phyloP scores from a whole-genome alignment of 1,140 invertebrate species.

The Chironomus striatipennis region DNA sequence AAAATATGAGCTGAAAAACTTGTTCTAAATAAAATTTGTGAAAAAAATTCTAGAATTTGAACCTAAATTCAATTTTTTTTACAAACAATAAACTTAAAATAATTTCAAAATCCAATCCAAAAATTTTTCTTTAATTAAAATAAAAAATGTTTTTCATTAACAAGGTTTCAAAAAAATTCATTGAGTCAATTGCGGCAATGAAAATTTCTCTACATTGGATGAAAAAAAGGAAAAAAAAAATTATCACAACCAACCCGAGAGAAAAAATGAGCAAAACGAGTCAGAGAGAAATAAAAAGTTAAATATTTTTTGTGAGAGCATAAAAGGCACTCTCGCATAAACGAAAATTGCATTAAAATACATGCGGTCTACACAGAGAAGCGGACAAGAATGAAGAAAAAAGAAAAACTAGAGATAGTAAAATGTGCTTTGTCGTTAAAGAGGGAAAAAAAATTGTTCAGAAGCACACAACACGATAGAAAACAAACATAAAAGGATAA shows the following conservation, averaged over 20 bases:
- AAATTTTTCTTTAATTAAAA: background rate
- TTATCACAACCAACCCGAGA: background rate
- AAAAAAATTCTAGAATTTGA: too few species aligned
- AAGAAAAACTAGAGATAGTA: slow-evolving; percentile 18
- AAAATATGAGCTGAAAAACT: too few species aligned
- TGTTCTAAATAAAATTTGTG: too few species aligned
- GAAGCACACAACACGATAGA: slow-evolving; percentile 15
- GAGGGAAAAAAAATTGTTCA: background rate
- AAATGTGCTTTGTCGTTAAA: background rate
- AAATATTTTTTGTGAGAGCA: background rate
- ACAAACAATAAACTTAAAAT: background rate
- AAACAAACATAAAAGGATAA: slow-evolving; percentile 22
- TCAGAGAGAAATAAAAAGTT: background rate
- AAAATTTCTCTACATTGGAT: background rate
- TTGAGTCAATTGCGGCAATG: background rate
- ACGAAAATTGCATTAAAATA: slow-evolving; percentile 15
- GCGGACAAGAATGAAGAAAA: too few species aligned
- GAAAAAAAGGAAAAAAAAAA: background rate
- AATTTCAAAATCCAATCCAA: background rate
- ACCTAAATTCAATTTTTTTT: too few species aligned
- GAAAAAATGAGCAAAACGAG: slow-evolving; percentile 5
- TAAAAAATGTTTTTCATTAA: background rate
- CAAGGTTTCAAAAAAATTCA: background rate
- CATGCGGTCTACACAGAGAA: background rate
- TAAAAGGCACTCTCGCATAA: background rate